A percentile compares a stretch with the other conserved stretches of the same genome.
Evolutionary conservation across 2,888 invertebrate species (phyloP).

Genomic region (Thymelicus lineola): DNA sequence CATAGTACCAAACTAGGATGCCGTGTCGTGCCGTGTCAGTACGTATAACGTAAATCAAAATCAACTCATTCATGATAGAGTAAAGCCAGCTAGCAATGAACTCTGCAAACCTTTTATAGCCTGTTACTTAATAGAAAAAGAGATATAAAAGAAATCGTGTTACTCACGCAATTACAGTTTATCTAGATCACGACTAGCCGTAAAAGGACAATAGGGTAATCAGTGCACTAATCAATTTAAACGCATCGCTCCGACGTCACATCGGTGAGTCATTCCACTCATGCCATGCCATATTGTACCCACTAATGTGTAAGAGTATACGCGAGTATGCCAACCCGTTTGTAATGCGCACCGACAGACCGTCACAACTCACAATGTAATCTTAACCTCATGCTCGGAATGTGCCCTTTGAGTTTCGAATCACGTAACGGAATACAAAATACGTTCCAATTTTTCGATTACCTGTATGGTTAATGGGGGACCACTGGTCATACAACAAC

Average conservation of each 20-base stretch:
- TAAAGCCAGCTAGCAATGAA: too few species aligned
- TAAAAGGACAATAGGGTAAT: not conserved
- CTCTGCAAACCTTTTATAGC: too few species aligned
- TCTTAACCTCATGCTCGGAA: not conserved
- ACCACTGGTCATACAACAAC: too few species aligned
- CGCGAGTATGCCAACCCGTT: not conserved
- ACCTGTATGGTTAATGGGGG: not conserved
- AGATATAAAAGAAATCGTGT: not conserved
- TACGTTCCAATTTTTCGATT: not conserved
- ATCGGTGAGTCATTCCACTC: not conserved
- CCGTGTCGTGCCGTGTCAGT: too few species aligned
- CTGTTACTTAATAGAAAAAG: too few species aligned
- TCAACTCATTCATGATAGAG: too few species aligned
- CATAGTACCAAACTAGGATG: too few species aligned
- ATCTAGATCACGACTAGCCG: not conserved
- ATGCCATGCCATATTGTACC: not conserved
- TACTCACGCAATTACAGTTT: not conserved
- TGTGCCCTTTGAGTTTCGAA: slow-evolving; percentile 7
- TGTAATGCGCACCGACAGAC: not conserved
- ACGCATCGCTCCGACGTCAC: not conserved
- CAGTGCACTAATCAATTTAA: not conserved
- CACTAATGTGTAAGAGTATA: not conserved
- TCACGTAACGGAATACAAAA: slow-evolving; percentile 1
- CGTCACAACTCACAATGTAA: slow-evolving; percentile 1
- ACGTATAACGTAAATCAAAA: too few species aligned